Conservation (phyloP, 2,797 vertebrate genomes). For the Pseudochromis fuscus region DNA sequence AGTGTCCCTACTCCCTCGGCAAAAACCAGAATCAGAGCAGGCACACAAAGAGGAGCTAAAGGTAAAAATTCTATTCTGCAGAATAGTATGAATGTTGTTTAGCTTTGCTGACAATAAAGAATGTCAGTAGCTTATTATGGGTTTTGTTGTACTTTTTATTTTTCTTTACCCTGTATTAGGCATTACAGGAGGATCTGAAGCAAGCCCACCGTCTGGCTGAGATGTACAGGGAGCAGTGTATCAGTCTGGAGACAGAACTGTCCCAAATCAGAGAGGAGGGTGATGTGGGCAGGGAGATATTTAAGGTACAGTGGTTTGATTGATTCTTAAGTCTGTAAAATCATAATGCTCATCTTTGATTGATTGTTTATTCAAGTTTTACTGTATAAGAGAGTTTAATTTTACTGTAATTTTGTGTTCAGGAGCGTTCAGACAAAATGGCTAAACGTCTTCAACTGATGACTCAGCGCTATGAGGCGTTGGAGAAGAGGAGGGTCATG, state of each 20-base stretch:
- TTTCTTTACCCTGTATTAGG: constrained; percentile 69
- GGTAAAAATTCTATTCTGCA: constrained; percentile 72
- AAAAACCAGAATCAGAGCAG: constrained; percentile 72
- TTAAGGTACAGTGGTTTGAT: constrained; percentile 84
- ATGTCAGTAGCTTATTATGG: not conserved
- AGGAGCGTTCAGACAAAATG: constrained; percentile 95
- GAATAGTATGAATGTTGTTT: not conserved
- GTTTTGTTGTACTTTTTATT: not conserved
- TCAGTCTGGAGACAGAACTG: constrained; percentile 91
- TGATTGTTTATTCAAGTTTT: not conserved
- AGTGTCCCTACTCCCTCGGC: constrained; percentile 31
- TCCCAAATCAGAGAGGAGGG: constrained; percentile 91
- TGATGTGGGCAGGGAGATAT: constrained; percentile 90
- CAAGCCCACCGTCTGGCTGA: constrained; percentile 90
- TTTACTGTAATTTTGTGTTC: not conserved
- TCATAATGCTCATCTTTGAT: not conserved
- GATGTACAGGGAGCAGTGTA: constrained; percentile 96
- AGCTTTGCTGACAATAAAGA: not conserved
- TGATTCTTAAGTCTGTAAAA: not conserved
- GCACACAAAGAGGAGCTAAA: constrained; percentile 86
- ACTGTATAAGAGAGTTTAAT: accelerated
- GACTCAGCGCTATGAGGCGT: constrained; percentile 92
- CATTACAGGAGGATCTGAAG: constrained; percentile 88
- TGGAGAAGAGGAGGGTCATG: constrained; percentile 92
- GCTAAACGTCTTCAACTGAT: constrained; percentile 91